A percentile compares a stretch with the other conserved stretches of the same genome.
These are phyloP conservation scores for Oreortyx pictus DNA, from an alignment of 2,797 vertebrate genomes.

Conservation along the genomic window DNA sequence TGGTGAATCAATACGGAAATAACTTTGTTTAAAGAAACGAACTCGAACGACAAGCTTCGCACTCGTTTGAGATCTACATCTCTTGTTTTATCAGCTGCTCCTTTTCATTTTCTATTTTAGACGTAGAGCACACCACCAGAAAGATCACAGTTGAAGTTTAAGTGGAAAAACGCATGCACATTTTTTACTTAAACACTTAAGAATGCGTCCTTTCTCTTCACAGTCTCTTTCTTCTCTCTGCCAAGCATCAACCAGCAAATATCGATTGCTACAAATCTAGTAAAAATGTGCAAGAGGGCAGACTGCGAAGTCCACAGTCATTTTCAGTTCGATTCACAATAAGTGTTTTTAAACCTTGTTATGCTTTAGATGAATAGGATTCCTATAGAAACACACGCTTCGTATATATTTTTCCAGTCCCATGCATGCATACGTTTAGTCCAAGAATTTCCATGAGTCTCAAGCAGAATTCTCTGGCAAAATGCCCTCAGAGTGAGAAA, in stretches of 20 bases:
- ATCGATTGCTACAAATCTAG: neutral
- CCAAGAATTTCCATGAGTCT: constrained; percentile 61
- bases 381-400: constrained; percentile 45
- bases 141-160: constrained; percentile 15
- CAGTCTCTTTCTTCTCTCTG: constrained; percentile 30
- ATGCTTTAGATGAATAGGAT: constrained; percentile 9
- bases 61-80: neutral
- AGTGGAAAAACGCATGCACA: constrained; percentile 29
- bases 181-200: constrained; percentile 41
- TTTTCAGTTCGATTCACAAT: neutral
- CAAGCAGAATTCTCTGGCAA: constrained; percentile 57
- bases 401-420: constrained; percentile 53
- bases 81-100: constrained; percentile 37
- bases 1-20: constrained; percentile 1
- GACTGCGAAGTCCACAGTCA: neutral
- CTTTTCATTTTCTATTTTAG: constrained; percentile 17
- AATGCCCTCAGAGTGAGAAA: constrained; percentile 27
- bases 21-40: constrained; percentile 16
- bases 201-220: constrained; percentile 24
- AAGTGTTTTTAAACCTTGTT: constrained; percentile 5
- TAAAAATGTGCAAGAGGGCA: neutral
- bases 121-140: fast-evolving
- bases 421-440: constrained; percentile 47
- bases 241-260: neutral
- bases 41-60: neutral